Evolutionary conservation across 1,140 invertebrate species (phyloP), one percentile per base, ranked within the genome.

Genomic region (Hylaeus volcanicus): DNA sequence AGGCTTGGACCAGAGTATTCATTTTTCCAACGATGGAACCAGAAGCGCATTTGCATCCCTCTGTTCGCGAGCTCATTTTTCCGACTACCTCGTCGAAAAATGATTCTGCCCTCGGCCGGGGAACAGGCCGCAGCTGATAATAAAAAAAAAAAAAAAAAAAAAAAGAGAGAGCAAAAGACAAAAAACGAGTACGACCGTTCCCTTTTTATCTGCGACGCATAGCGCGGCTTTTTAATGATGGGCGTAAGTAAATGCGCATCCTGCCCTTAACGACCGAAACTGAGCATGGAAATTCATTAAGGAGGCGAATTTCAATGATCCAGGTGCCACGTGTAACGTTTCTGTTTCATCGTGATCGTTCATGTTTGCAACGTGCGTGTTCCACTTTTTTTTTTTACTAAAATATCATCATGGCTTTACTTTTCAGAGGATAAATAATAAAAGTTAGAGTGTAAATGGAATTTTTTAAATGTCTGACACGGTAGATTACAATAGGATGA

Each of bases 21-120:
- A 81, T 81, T 83, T 75, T 81, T 82, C 51, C 65, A 68, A 71
- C 69, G 45, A 68, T 53, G 48, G 73, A 3, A 63, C 63, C 15
- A 68, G 69, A 58, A 66, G 53, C 69, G 69, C 76, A 79, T 79
- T 80, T 75, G 76, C 79, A 75, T 80, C 79, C 63, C 76, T 80
- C 81, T 80, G 81, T 82, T 74, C 73, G 74, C 81, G 76, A 74
- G 80, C 72, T 85, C 84, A 83, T 81, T 83, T 79, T 86, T 74
- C 74, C 73, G 66, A 80, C 72, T 72, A 81, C 74, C 73, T 77
- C 69, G 81, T 69, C 64, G 81, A 53, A 81, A 26, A 83, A 76
- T 81, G 81, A 86, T 83, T 86, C 81, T 72, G 70, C 77, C 73
- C 26, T 61, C 72, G 78, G 77, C 73, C 63, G 56, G 55, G 69